Evolutionary conservation across 2,113 vertebrate species (phyloP), one percentile per base, ranked within the genome.

Genomic region (Dinomys branickii): DNA sequence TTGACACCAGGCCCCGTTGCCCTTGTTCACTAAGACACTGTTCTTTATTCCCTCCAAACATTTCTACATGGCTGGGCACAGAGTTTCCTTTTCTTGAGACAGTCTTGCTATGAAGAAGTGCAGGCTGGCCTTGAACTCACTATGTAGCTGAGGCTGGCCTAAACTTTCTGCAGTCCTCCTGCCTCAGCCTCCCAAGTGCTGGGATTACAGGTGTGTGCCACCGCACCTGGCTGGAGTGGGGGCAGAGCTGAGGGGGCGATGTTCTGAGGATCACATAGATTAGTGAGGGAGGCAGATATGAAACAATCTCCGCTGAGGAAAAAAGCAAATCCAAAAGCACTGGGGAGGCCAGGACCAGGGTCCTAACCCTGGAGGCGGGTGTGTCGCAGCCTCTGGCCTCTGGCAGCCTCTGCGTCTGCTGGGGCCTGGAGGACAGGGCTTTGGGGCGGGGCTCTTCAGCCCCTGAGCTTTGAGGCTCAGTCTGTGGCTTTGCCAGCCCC

Each of bases 221-320:
- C 41, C 24, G 28, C 24, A 47, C 28, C 22, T 28, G 41, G 44
- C 73, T 77, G 41, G 41, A 77, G 10, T 44, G 73, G 73, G 26
- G 24, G 6, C 86, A 41, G 22, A 8, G 24, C 24, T 61, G 59
- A n/a, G 7, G 69, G 69, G 19, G 17, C 13, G 10, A n/a, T 92
- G n/a, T 73, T 63, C 41, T 93, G 28, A 85, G 71, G 30, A 73
- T 8, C 30, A 33, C 59, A 13, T 35, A 24, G 35, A 47, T 82
- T 24, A 77, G 63, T 52, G 33, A 69, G 44, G n/a, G 19, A 56
- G 61, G n/a, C n/a, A 81, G 77, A 63, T 58, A 52, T 6, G 50
- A 88, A 73, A 69, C 47, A 61, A 14, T 24, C 13, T 96, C 28
- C 71, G 14, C 54, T 75, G 93, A 88, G 86, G 63, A 75, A 85